Evolutionary conservation across 2,888 invertebrate species (phyloP), one percentile per base, ranked within the genome.

Genomic region (Macaria notata): DNA sequence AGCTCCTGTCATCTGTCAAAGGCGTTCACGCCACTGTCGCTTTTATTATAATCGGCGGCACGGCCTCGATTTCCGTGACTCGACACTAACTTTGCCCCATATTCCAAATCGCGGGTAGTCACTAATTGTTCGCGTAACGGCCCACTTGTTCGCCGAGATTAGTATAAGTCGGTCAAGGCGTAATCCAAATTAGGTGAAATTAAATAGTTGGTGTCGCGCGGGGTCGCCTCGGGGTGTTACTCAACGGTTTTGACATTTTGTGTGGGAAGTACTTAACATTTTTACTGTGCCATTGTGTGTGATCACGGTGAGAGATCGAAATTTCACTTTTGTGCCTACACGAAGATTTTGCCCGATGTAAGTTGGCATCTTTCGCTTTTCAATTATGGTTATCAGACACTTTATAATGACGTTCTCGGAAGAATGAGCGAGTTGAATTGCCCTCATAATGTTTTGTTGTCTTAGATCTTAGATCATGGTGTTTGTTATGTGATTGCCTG

Each of bases 321-420:
- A 81, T 86, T 88, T 88, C 88, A 83, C 87, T 85, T 85, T 81
- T 82, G 78, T 76, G 76, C 69, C 69, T 66, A 71, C 71, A 62
- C 68, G 62, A 61, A 63, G 72, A 71, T 71, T 71, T 67, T 63
- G 53, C 63, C 66, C 59, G 31, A 70, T 71, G 75, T 70, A 67
- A 36, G 33, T 36, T 6, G 46, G 62, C 67, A 64, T 60, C n/a
- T 46, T 58, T 55, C 55, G 54, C 41, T 38, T 41, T 41, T 8
- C 41, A 46, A 62, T 62, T 62, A 61, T 56, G 47, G 46, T 49
- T 60, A 48, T 56, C 51, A 46, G 47, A 42, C 43, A 41, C 52
- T 51, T 47, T 36, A 49, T 63, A 58, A 57, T 62, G 39, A 46
- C 47, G 50, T 62, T 63, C 62, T 58, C 56, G 55, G 62, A 56